Conservation (phyloP, 30 jellyfish, hydroid and myxozoan species). For the Aurelia sp. region DNA sequence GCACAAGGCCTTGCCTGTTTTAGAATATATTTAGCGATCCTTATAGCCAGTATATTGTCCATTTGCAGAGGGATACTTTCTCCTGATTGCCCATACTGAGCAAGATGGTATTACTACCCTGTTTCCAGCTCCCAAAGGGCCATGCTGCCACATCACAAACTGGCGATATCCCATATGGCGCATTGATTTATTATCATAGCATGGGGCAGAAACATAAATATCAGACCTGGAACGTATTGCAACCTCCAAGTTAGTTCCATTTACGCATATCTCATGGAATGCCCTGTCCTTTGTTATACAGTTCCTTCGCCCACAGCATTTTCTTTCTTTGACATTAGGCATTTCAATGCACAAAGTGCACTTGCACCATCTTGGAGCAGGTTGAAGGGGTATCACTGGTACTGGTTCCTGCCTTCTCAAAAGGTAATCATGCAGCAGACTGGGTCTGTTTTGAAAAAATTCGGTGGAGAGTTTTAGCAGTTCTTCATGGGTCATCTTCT, state of each 20-base stretch:
- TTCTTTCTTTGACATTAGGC: slow-evolving; percentile 2
- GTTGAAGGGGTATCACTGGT: neutral
- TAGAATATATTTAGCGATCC: neutral
- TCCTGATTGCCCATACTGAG: neutral
- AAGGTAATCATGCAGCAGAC: no score
- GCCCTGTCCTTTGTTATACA: no score
- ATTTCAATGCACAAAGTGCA: slow-evolving; percentile 3
- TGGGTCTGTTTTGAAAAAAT: no score
- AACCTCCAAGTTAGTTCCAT: no score
- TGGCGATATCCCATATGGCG: slow-evolving; percentile 5
- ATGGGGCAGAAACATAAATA: neutral
- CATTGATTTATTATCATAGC: neutral
- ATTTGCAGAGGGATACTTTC: neutral
- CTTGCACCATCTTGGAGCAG: slow-evolving; percentile 6
- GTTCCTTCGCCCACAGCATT: neutral
- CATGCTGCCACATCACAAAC: neutral
- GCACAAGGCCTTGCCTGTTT: no score
- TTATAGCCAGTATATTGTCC: slow-evolving; percentile 6
- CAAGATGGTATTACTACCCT: slow-evolving; percentile 1
- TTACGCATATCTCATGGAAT: no score
- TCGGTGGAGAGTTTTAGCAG: no score
- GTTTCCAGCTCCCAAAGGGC: slow-evolving; percentile 11
- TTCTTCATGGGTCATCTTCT: no score
- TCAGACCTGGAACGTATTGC: no score
- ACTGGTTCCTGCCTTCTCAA: no score